These are phyloP conservation scores for Amblyjoppa fuscipennis DNA, from an alignment of 2,888 invertebrate genomes.

Conservation along the genomic window DNA sequence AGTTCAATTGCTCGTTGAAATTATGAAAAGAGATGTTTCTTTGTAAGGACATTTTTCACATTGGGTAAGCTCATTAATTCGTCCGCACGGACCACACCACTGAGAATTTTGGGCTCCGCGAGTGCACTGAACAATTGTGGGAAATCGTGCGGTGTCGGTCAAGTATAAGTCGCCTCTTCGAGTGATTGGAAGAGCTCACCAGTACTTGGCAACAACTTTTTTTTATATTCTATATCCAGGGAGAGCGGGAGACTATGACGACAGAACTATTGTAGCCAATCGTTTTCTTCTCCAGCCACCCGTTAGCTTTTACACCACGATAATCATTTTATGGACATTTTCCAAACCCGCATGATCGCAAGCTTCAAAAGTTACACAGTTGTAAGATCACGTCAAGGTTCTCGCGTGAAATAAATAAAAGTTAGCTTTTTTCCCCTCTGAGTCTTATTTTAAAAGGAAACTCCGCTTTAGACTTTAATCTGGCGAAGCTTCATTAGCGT, in stretches of 20 bases:
- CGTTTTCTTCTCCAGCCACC: background rate
- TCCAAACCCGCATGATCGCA: background rate
- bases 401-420: background rate
- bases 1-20: background rate
- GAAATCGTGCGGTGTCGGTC: slow-evolving; percentile 15
- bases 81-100: background rate
- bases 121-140: slow-evolving; percentile 35
- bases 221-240: background rate
- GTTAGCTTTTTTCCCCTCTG: background rate
- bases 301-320: background rate
- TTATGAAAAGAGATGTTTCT: background rate
- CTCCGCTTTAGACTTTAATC: background rate
- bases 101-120: background rate
- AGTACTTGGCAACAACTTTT: background rate
- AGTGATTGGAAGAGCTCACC: background rate
- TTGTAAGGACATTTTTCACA: background rate
- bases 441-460: background rate
- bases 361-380: background rate
- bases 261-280: background rate
- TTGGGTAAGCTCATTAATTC: slow-evolving; percentile 17
- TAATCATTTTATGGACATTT: background rate
- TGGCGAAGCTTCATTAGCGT: slow-evolving; percentile 22
- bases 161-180: slow-evolving; percentile 39
- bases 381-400: background rate
- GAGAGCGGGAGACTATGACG: too few relatives aligned